A percentile compares a stretch with the other conserved stretches of the same genome.
phyloP scores from a whole-genome alignment of 2,888 invertebrate species.

The Perdita meconis region DNA sequence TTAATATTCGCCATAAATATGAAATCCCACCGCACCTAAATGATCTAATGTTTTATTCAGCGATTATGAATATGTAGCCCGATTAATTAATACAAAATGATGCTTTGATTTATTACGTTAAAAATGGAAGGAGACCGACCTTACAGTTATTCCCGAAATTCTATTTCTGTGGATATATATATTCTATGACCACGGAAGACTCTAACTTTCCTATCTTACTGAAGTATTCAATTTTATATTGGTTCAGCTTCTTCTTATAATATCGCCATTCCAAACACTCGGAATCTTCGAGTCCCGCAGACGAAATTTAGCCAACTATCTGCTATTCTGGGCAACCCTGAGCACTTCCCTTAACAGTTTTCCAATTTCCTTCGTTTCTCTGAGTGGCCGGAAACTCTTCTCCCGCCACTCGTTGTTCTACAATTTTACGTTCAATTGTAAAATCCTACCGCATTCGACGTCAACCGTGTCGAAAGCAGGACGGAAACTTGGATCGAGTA shows the following conservation, averaged over 20 bases:
- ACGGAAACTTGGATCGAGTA: neutral
- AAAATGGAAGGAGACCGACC: too few species aligned
- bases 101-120: neutral
- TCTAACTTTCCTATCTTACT: neutral
- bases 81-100: constrained; percentile 5
- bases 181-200: too few species aligned
- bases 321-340: neutral
- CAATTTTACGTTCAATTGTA: constrained; percentile 3
- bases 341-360: constrained; percentile 1
- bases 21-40: constrained; percentile 7
- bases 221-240: neutral
- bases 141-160: too few species aligned
- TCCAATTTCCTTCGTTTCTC: constrained; percentile 4
- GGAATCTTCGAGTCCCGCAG: neutral
- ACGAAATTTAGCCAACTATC: neutral
- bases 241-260: neutral
- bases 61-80: constrained; percentile 20
- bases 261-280: neutral
- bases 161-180: too few species aligned
- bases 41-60: neutral
- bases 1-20: constrained; percentile 4
- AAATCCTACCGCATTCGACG: neutral
- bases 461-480: neutral
- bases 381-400: neutral
- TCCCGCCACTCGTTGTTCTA: neutral